Conservation (phyloP, 2,797 vertebrate genomes). For the Bradypodion ventrale region DNA sequence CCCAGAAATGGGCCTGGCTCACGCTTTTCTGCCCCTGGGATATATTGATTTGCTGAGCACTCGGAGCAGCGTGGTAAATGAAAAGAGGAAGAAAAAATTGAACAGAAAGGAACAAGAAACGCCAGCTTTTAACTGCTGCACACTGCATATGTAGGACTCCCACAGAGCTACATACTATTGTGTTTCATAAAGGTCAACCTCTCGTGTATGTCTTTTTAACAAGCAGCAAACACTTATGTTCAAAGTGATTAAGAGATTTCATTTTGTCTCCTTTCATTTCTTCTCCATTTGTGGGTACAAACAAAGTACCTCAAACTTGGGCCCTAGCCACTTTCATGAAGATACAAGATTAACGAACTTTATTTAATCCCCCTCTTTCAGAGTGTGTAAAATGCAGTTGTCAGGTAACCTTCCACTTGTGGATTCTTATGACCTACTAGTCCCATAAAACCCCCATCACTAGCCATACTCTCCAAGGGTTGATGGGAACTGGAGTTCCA, state of each 20-base stretch:
- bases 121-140: not conserved
- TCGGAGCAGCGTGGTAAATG: conserved; percentile 12
- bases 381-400: conserved; percentile 18
- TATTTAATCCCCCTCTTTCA: conserved; percentile 30
- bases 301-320: conserved; percentile 32
- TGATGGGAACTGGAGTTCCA: not conserved
- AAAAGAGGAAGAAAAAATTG: conserved; percentile 14
- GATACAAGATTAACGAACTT: conserved; percentile 43
- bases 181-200: conserved; percentile 44
- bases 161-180: conserved; percentile 30
- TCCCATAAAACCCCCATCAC: not conserved
- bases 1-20: not conserved
- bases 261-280: not conserved
- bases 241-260: conserved; percentile 46
- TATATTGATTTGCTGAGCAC: conserved; percentile 24
- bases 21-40: conserved; percentile 11
- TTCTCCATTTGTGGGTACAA: conserved; percentile 47
- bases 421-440: not conserved
- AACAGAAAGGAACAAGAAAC: not conserved
- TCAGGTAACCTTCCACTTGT: not conserved
- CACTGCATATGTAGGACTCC: conserved; percentile 4
- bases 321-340: conserved; percentile 41
- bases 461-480: not conserved
- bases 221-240: conserved; percentile 41
- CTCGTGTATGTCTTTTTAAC: conserved; percentile 24